Conservation (phyloP, 2,888 invertebrate species). For the Diploptera punctata region DNA sequence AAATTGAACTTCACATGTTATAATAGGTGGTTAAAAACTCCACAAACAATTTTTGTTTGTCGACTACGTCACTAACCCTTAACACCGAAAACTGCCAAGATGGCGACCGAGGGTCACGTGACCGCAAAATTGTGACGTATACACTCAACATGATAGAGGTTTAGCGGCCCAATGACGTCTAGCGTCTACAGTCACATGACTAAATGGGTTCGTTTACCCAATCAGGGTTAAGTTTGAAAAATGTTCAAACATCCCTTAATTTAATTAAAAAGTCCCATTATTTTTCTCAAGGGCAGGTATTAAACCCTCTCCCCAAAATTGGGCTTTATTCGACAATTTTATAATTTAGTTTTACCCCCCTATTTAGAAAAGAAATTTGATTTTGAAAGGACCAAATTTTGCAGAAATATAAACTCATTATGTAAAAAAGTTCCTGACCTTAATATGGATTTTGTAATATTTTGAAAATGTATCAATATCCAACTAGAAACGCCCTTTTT, state of each 20-base stretch:
- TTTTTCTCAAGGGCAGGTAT: not conserved
- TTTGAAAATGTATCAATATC: no score
- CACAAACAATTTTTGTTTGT: constrained; percentile 43
- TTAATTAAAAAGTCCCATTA: not conserved
- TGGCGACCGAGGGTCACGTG: constrained; percentile 66
- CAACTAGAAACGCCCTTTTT: no score
- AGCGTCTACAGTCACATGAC: constrained; percentile 39
- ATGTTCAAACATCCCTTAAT: constrained; percentile 26
- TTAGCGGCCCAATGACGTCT: constrained; percentile 38
- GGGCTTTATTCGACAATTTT: no score
- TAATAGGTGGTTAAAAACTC: constrained; percentile 11
- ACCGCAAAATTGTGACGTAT: constrained; percentile 57
- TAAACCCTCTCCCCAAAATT: no score
- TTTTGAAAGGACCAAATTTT: no score
- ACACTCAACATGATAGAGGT: constrained; percentile 42
- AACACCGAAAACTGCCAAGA: constrained; percentile 62
- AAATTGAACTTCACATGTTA: constrained; percentile 20
- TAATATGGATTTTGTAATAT: no score
- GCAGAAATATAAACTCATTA: no score
- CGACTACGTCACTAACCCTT: constrained; percentile 59
- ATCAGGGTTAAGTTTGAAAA: constrained; percentile 33
- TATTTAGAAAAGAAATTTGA: no score
- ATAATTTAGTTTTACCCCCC: no score
- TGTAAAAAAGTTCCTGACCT: no score
- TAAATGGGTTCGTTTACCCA: constrained; percentile 39